Evolutionary conservation across 92 coral and sea anemone genomes (phyloP), one percentile per base, ranked within the genome.

Genomic region (Virgularia gustaviana): DNA sequence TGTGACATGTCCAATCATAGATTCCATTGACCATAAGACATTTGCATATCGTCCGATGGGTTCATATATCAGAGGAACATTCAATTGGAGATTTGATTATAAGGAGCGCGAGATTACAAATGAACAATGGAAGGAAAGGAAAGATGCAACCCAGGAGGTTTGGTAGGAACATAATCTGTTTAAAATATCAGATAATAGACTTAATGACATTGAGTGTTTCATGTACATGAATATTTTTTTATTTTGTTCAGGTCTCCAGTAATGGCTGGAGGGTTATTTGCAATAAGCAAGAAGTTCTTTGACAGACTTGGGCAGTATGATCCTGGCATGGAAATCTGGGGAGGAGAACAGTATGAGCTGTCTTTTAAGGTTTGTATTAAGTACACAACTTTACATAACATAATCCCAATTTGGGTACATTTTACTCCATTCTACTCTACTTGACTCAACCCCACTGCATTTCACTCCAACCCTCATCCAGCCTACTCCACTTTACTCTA

Each of bases 191-290:
- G n/a, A n/a, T n/a, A n/a, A n/a, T n/a, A n/a, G n/a, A n/a, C n/a
- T n/a, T n/a, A n/a, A n/a, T n/a, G n/a, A n/a, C n/a, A n/a, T n/a
- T n/a, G n/a, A n/a, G n/a, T n/a, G n/a, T n/a, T n/a, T n/a, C n/a
- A n/a, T n/a, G n/a, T n/a, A n/a, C n/a, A n/a, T n/a, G n/a, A n/a
- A n/a, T n/a, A n/a, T n/a, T n/a, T n/a, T n/a, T n/a, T n/a, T n/a
- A n/a, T n/a, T n/a, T n/a, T n/a, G n/a, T 78, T 6, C 85, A 92
- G 98, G 76, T 92, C 98, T 25, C 98, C 98, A n/a, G 98, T 92
- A 28, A 92, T 92, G 98, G 98, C 98, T 55, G 98, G 98, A 66
- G 98, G 98, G 24, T 71, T 92, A 79, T 92, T 92, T 92, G 98
- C 85, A 2, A 89, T 92, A 62, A 89, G 88, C 73, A 82, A 91